These are phyloP conservation scores for Astreopora myriophthalma DNA, from an alignment of 64 coral and sea anemone species.

Conservation along the genomic window DNA sequence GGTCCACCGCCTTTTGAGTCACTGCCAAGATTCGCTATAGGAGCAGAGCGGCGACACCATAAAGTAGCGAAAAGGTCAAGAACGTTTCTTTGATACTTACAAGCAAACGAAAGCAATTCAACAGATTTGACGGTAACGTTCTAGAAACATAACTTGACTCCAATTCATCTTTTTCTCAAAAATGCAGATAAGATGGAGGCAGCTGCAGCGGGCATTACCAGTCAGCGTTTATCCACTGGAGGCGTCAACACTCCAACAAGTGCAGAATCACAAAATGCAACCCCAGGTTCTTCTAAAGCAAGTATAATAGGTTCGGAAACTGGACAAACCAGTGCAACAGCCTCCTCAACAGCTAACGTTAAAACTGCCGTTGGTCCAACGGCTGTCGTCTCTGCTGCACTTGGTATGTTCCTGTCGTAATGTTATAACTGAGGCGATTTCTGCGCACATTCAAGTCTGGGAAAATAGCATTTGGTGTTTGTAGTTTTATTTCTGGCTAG, in stretches of 20 bases:
- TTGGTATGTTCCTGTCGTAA: background rate
- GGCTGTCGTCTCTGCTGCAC: background rate
- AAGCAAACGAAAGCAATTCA: too few relatives aligned
- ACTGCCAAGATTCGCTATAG: too few relatives aligned
- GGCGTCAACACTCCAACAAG: background rate
- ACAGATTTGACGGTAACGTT: too few relatives aligned
- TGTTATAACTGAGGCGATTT: background rate
- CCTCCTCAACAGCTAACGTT: background rate
- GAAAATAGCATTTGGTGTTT: too few relatives aligned
- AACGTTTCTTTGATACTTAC: too few relatives aligned
- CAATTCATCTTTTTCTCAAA: background rate
- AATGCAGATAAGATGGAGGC: slow-evolving; percentile 95
- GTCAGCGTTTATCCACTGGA: slow-evolving; percentile 45
- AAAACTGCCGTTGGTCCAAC: background rate
- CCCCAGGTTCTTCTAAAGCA: slow-evolving; percentile 20
- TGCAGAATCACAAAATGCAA: slow-evolving; percentile 11
- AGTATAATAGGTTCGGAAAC: slow-evolving; percentile 34
- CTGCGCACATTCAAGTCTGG: too few relatives aligned
- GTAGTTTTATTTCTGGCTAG: too few relatives aligned
- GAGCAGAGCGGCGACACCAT: too few relatives aligned
- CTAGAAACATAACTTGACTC: background rate
- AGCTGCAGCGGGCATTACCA: slow-evolving; percentile 51
- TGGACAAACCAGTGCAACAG: background rate
- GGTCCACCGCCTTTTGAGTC: too few relatives aligned
- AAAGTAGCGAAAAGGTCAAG: too few relatives aligned